Evolutionary conservation across 2,888 invertebrate genomes (phyloP).

Genomic region (Nematopogon swammerdamellus): DNA sequence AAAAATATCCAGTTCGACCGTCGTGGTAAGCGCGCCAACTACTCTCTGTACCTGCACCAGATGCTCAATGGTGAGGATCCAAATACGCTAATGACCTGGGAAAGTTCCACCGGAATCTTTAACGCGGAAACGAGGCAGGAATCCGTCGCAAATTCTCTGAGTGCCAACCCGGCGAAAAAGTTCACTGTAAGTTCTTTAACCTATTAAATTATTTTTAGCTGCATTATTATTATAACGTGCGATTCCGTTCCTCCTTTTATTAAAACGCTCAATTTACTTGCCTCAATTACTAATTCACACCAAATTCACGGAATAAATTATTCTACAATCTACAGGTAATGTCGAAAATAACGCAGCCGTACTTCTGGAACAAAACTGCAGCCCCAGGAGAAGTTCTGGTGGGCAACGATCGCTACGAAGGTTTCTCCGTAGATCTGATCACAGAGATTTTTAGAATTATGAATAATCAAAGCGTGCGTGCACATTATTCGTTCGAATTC

Average conservation of each 20-base stretch:
- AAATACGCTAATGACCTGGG: constrained; percentile 53
- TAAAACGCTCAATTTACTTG: too few relatives aligned
- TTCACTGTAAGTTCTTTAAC: constrained; percentile 61
- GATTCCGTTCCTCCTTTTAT: too few relatives aligned
- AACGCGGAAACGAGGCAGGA: constrained; percentile 44
- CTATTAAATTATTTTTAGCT: too few relatives aligned
- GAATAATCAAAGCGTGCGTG: constrained; percentile 21
- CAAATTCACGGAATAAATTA: too few relatives aligned
- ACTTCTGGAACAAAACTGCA: constrained; percentile 63
- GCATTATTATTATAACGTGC: too few relatives aligned
- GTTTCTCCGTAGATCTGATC: constrained; percentile 74
- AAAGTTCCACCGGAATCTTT: constrained; percentile 46
- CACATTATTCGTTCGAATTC: constrained; percentile 20
- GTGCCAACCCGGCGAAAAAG: constrained; percentile 60
- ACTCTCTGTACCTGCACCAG: constrained; percentile 67
- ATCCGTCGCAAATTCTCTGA: constrained; percentile 39
- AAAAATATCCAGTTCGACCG: too few relatives aligned
- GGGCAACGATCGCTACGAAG: constrained; percentile 67
- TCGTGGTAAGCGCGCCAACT: constrained; percentile 68
- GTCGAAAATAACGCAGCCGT: constrained; percentile 70
- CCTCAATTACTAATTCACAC: too few relatives aligned
- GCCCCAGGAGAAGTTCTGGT: constrained; percentile 41
- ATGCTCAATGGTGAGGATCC: constrained; percentile 47
- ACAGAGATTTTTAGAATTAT: constrained; percentile 63
- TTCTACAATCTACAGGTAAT: constrained; percentile 36